Evolutionary conservation across 2,888 invertebrate genomes (phyloP).

Genomic region (Mythimna pallens): DNA sequence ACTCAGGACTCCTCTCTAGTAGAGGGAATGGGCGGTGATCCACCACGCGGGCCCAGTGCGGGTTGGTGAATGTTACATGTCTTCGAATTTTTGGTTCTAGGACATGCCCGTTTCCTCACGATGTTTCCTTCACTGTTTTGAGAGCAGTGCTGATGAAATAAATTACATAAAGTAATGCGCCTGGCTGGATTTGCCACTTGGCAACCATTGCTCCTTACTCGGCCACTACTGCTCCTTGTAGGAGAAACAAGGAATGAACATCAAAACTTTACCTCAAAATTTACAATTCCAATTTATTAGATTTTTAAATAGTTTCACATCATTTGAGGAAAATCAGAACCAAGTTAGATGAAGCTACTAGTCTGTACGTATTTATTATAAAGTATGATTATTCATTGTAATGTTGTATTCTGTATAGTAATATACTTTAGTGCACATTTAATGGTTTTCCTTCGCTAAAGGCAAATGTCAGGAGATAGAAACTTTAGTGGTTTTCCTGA

Average conservation of each 20-base stretch:
- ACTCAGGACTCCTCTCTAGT: too few relatives aligned
- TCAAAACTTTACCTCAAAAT: background rate
- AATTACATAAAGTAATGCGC: too few relatives aligned
- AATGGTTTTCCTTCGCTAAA: conserved; percentile 51
- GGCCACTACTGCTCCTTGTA: too few relatives aligned
- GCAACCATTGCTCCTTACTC: too few relatives aligned
- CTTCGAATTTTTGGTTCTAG: too few relatives aligned
- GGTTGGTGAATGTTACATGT: too few relatives aligned
- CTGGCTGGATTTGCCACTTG: too few relatives aligned
- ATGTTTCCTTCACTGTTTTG: too few relatives aligned
- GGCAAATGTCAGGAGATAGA: conserved; percentile 41
- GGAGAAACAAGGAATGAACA: background rate
- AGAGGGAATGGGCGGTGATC: too few relatives aligned
- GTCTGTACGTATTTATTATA: conserved; percentile 1
- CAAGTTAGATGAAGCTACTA: conserved; percentile 23
- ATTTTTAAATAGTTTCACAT: conserved; percentile 22
- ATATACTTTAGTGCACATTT: background rate
- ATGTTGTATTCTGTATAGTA: background rate
- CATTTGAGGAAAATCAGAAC: conserved; percentile 40
- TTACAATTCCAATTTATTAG: conserved; percentile 9
- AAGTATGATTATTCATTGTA: conserved; percentile 6
- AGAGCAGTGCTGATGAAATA: too few relatives aligned
- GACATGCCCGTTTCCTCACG: too few relatives aligned
- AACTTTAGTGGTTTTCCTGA: conserved; percentile 61
- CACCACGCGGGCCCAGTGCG: too few relatives aligned